Evolutionary conservation across 2,797 vertebrate species (phyloP), one percentile per base, ranked within the genome.

Genomic region (Spondyliosoma cantharus): DNA sequence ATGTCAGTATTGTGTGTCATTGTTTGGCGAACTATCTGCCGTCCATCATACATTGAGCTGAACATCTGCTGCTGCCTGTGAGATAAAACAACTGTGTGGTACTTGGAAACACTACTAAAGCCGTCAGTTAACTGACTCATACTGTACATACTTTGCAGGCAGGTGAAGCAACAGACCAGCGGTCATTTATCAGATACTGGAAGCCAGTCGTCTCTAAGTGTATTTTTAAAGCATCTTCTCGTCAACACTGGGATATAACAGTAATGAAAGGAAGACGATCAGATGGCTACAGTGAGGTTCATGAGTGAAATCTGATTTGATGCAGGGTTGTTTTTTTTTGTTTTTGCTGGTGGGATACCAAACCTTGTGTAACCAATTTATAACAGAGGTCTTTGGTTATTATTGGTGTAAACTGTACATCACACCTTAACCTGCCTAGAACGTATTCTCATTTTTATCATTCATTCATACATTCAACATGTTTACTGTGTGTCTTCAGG

Each of bases 401-500:
- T 61, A 19, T 49, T 50, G 27, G n/a, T 25, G 4, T 22, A 15
- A 22, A 42, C 25, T 25, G 14, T 29, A 25, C 7, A 64, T 52
- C 45, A 20, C 14, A 42, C 5, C 5, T 9, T 42, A 20, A 20
- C 54, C 24, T n/a, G 66, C 19, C n/a, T 8, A 27, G 5, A 60
- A 9, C 17, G 19, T 50, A 29, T 80, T 72, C 7, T 48, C 0
- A 50, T 59, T 24, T 78, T 57, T 53, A 2, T 67, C 9, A 46
- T 72, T 61, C 19, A 11, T 62, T 29, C 32, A 37, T 37, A 37
- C 37, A 37, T 37, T 37, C 37, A 3, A 37, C 37, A 37, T 75
- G 5, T 42, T 2, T 43, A 22, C 20, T 52, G 46, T 85, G 32
- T 82, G 71, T 76, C 53, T 53, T 16, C 78, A 99, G 98, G 98